Evolutionary conservation across 2,888 invertebrate species (phyloP).

Genomic region (Drosophila greeni): DNA sequence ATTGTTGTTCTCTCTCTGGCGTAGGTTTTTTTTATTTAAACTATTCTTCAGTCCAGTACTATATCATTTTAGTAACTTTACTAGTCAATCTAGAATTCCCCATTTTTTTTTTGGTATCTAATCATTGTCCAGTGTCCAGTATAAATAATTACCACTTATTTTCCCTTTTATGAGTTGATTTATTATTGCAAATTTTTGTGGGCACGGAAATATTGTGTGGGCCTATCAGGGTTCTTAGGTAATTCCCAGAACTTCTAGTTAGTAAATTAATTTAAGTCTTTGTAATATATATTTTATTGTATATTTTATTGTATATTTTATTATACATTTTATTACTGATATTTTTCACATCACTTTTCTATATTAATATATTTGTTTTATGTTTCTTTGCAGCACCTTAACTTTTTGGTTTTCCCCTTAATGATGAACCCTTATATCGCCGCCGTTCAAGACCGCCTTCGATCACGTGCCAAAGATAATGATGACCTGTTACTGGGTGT

Average conservation of each 20-base stretch:
- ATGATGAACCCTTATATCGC: neutral
- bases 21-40: neutral
- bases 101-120: slow-evolving; percentile 12
- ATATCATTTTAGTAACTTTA: neutral
- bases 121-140: slow-evolving; percentile 16
- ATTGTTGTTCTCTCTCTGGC: neutral
- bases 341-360: neutral
- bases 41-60: neutral
- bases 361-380: neutral
- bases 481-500: slow-evolving; percentile 7
- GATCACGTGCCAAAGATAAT: slow-evolving; percentile 28
- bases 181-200: neutral
- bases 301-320: too few species aligned
- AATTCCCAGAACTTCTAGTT: neutral
- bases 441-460: neutral
- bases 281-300: neutral
- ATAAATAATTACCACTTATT: slow-evolving; percentile 27
- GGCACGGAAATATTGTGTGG: neutral
- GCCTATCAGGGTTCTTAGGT: neutral
- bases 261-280: neutral
- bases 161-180: slow-evolving; percentile 12
- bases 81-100: slow-evolving; percentile 6
- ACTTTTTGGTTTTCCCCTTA: neutral
- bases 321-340: too few species aligned
- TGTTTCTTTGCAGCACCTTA: neutral